Evolutionary conservation across 1,140 invertebrate species (phyloP), one percentile per base, ranked within the genome.

Genomic region (Lethocerus indicus): DNA sequence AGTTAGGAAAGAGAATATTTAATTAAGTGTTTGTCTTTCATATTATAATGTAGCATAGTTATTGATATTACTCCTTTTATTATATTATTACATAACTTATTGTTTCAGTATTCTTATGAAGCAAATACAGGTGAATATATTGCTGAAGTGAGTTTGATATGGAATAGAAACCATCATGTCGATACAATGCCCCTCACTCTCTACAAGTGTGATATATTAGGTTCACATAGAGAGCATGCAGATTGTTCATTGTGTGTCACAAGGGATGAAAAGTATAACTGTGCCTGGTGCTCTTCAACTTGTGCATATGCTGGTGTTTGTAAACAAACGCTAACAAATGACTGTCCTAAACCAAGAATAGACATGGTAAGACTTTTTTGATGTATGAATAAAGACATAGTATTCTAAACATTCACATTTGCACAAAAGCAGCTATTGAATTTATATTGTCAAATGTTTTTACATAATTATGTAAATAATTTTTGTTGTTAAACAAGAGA

Each of bases 181-280:
- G 89, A 92, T 61, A 86, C 83, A 6, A 85, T 87, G 16, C 83
- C 75, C 59, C 82, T 97, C 40, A 86, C 83, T 20, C 65, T 96
- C 26, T 97, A 94, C 64, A 95, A 95, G 68, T 96, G 92, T 70
- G 83, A 88, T 64, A 83, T 91, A 46, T 67, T 96, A 48, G 91
- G 90, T 13, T 88, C 87, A 3, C 87, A 93, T 64, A 72, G 85
- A 37, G 84, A 89, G 59, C 83, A 90, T 62, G 81, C 87, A 7
- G 92, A 96, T 63, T 97, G 92, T 65, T 94, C 89, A 14, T 69
- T 93, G 21, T 97, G 92, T 63, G 81, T 92, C 16, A 92, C 89
- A 1, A 71, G 88, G 28, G 82, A 87, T 63, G 70, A 78, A 9
- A 81, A 87, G 58, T 95, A 89, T 62, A 78, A 86, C 43, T 96